Conservation (phyloP, 2,888 invertebrate species). For the Pachliopta kotzebuea region DNA sequence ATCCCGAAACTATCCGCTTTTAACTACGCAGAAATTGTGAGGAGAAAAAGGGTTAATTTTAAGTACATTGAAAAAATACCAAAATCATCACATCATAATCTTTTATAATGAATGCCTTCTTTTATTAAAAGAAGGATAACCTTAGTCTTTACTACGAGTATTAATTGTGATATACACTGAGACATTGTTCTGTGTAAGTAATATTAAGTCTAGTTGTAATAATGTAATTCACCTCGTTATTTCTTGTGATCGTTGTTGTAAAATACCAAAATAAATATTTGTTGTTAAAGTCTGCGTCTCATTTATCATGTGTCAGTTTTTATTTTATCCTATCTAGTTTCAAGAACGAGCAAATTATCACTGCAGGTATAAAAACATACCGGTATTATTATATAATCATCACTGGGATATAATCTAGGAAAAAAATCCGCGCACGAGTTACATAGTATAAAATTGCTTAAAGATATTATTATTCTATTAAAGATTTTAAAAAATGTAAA, state of each 20-base stretch:
- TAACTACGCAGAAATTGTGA: constrained; percentile 64
- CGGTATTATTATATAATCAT: too few relatives aligned
- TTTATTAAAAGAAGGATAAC: constrained; percentile 13
- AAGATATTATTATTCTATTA: too few relatives aligned
- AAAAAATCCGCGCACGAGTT: too few relatives aligned
- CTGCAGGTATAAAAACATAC: too few relatives aligned
- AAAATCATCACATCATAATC: constrained; percentile 36
- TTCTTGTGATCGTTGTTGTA: constrained; percentile 18
- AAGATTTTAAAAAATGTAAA: too few relatives aligned
- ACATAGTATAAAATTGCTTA: too few relatives aligned
- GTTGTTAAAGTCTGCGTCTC: constrained; percentile 12
- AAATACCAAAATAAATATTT: constrained; percentile 24
- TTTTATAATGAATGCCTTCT: constrained; percentile 34
- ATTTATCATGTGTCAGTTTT: neutral
- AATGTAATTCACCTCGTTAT: constrained; percentile 19
- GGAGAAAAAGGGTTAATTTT: constrained; percentile 58
- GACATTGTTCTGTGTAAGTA: constrained; percentile 25
- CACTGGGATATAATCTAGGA: too few relatives aligned
- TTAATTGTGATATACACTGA: constrained; percentile 21
- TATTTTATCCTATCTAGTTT: neutral
- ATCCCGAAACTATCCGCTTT: constrained; percentile 69
- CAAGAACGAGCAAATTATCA: neutral
- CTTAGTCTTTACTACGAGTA: constrained; percentile 25
- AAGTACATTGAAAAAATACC: constrained; percentile 50
- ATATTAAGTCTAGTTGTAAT: constrained; percentile 26